Evolutionary conservation across 1,140 invertebrate genomes (phyloP).

Genomic region (Eriosoma lanigerum): DNA sequence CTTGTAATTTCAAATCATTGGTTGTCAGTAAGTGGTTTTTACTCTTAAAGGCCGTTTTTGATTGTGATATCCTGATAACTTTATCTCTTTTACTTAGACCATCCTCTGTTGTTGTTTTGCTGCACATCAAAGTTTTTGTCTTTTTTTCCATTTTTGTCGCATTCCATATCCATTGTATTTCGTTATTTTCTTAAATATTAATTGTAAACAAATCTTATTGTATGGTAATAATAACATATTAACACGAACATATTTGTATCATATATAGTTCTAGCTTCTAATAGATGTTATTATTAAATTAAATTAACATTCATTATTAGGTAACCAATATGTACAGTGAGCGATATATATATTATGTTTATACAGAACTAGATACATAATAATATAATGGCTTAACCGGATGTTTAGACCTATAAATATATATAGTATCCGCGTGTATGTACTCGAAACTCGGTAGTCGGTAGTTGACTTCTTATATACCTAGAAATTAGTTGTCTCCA

Average conservation of each 20-base stretch:
- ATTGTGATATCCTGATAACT: too few relatives aligned
- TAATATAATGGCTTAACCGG: slow-evolving; percentile 34
- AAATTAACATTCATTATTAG: slow-evolving; percentile 15
- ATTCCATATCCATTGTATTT: too few relatives aligned
- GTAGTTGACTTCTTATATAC: slow-evolving; percentile 16
- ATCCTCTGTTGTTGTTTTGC: too few relatives aligned
- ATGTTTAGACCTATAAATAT: slow-evolving; percentile 34
- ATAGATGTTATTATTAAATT: not conserved
- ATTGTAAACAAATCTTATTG: slow-evolving; percentile 13
- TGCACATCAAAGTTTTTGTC: too few relatives aligned
- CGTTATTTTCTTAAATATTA: not conserved
- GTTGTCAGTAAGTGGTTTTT: too few relatives aligned
- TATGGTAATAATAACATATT: slow-evolving; percentile 15
- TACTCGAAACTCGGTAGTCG: not conserved
- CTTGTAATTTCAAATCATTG: too few relatives aligned
- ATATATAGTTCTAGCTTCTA: not conserved
- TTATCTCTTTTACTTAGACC: too few relatives aligned
- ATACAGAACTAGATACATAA: not conserved
- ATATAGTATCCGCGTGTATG: slow-evolving; percentile 3
- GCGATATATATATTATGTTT: not conserved
- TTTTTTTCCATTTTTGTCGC: too few relatives aligned
- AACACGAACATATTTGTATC: not conserved
- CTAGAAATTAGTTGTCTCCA: slow-evolving; percentile 15
- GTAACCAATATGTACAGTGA: not conserved
- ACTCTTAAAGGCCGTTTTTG: too few relatives aligned